A percentile compares a stretch with the other conserved stretches of the same genome.
These are phyloP conservation scores for Dreissena polymorpha DNA, from an alignment of 1,140 invertebrate genomes.

Conservation along the genomic window DNA sequence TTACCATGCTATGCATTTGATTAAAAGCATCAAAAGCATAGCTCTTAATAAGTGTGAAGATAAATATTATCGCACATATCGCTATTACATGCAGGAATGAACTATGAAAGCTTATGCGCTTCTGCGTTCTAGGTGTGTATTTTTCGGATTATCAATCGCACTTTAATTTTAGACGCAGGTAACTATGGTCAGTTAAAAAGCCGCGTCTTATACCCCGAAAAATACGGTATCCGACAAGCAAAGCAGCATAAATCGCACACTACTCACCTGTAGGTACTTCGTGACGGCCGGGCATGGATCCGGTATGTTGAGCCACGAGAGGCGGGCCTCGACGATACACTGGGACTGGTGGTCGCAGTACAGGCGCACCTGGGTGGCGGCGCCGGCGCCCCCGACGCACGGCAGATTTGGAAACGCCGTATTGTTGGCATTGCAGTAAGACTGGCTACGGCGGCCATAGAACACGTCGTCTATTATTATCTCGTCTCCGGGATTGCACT, in stretches of 20 bases:
- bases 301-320: background rate
- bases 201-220: background rate
- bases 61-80: too few species aligned
- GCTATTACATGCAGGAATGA: too few species aligned
- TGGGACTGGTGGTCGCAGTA: slow-evolving; percentile 40
- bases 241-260: background rate
- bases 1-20: too few species aligned
- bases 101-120: too few species aligned
- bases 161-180: background rate
- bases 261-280: slow-evolving; percentile 39
- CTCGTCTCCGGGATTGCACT: slow-evolving; percentile 31
- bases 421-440: slow-evolving; percentile 12
- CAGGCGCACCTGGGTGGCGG: slow-evolving; percentile 16
- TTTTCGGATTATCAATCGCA: background rate
- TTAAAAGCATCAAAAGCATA: too few species aligned
- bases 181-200: background rate
- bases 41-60: too few species aligned
- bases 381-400: slow-evolving; percentile 6
- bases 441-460: slow-evolving; percentile 17
- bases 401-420: slow-evolving; percentile 4
- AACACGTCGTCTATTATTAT: slow-evolving; percentile 43
- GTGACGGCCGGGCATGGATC: slow-evolving; percentile 35
- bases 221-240: background rate
- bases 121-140: too few species aligned
- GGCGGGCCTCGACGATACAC: slow-evolving; percentile 24